Conservation (phyloP, 2,888 invertebrate species). For the Hartigia nigra region DNA sequence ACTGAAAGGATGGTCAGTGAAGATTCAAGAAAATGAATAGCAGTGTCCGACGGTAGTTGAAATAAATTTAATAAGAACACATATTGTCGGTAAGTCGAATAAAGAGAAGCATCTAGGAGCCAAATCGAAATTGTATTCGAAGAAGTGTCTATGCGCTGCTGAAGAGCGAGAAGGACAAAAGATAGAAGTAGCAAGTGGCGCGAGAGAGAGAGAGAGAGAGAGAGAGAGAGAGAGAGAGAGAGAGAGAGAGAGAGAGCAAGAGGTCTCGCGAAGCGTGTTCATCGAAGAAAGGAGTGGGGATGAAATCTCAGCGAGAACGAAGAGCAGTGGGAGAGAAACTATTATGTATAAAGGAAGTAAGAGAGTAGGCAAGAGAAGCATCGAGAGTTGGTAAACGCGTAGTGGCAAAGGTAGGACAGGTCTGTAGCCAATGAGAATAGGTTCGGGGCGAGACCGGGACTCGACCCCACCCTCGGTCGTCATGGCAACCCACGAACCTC, state of each 20-base stretch:
- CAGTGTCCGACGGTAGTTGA: background rate
- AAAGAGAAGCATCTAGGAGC: background rate
- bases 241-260: constrained; percentile 28
- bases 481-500: constrained; percentile 61
- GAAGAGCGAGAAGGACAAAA: constrained; percentile 15
- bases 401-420: constrained; percentile 50
- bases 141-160: background rate
- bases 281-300: constrained; percentile 6
- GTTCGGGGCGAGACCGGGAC: constrained; percentile 61
- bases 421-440: constrained; percentile 60
- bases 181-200: background rate
- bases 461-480: constrained; percentile 64
- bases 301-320: constrained; percentile 6
- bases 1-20: background rate
- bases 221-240: constrained; percentile 22
- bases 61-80: background rate
- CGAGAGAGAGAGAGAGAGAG: constrained; percentile 24
- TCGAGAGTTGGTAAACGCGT: constrained; percentile 36
- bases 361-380: constrained; percentile 31
- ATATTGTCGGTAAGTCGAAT: background rate
- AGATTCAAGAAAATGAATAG: background rate
- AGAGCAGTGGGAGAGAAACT: constrained; percentile 12
- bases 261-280: constrained; percentile 17
- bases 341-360: constrained; percentile 29
- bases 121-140: background rate